Percentiles rank a stretch among this genome's conserved stretches.
These are phyloP conservation scores for Cottoperca gobio DNA, from an alignment of 2,797 vertebrate genomes.

Conservation along the genomic window DNA sequence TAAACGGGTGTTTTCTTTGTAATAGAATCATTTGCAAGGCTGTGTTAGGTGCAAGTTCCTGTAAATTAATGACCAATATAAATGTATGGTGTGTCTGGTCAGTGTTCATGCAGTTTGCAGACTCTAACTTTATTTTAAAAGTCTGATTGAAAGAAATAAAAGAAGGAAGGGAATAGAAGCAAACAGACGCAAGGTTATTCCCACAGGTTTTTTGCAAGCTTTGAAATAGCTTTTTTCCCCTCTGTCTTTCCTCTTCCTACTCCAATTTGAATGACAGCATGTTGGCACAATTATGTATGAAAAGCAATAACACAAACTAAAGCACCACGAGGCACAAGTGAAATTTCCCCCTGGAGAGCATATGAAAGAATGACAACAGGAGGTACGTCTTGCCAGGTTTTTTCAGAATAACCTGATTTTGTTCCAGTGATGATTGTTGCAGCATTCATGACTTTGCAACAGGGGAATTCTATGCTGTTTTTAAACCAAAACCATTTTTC, in stretches of 20 bases:
- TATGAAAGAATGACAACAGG: constrained; percentile 45
- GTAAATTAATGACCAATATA: not conserved
- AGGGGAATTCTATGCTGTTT: constrained; percentile 14
- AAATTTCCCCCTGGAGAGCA: constrained; percentile 50
- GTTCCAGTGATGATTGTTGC: constrained; percentile 36
- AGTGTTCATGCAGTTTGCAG: constrained; percentile 33
- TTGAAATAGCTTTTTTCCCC: constrained; percentile 66
- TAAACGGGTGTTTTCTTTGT: not conserved
- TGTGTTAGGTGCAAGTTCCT: not conserved
- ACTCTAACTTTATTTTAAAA: constrained; percentile 8
- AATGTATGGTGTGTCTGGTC: not conserved
- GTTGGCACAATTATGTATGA: constrained; percentile 72
- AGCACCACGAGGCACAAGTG: constrained; percentile 42
- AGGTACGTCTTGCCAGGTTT: constrained; percentile 34
- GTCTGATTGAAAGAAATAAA: constrained; percentile 33
- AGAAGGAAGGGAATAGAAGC: constrained; percentile 23
- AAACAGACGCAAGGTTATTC: constrained; percentile 45
- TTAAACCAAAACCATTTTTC: constrained; percentile 22
- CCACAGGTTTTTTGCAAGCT: constrained; percentile 46
- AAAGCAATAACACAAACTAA: constrained; percentile 69
- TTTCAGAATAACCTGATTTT: constrained; percentile 44
- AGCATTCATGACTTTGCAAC: constrained; percentile 13
- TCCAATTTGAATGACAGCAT: constrained; percentile 70
- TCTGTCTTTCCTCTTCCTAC: constrained; percentile 18
- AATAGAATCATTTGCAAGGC: not conserved